Conservation (phyloP, 1,140 invertebrate genomes). For the Cydia fagiglandana region DNA sequence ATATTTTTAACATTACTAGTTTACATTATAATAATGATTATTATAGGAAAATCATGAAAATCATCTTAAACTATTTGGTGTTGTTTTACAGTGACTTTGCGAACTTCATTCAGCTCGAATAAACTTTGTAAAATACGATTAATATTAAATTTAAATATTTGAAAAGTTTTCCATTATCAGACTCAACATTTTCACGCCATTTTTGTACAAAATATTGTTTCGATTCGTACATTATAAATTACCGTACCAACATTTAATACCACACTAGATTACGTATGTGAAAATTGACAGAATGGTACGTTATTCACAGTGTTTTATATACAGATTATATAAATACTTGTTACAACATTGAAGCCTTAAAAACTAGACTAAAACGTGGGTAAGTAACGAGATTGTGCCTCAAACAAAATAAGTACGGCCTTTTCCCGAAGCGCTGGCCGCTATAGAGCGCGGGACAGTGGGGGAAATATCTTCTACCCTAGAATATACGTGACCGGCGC, state of each 20-base stretch:
- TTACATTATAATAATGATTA: conserved; percentile 23
- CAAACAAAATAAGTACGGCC: conserved; percentile 74
- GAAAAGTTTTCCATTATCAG: conserved; percentile 60
- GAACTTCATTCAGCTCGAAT: conserved; percentile 48
- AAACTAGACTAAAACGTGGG: background rate
- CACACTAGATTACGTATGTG: conserved; percentile 64
- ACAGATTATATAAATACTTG: conserved; percentile 10
- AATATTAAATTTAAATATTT: conserved; percentile 54
- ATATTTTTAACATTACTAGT: conserved; percentile 20
- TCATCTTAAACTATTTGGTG: conserved; percentile 69
- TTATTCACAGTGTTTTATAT: conserved; percentile 22
- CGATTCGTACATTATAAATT: conserved; percentile 42
- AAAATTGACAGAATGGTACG: conserved; percentile 57
- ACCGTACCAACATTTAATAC: conserved; percentile 34
- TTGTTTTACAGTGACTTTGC: conserved; percentile 69
- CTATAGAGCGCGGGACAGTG: conserved; percentile 62
- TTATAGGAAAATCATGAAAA: conserved; percentile 34
- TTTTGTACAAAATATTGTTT: conserved; percentile 70
- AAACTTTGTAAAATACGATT: conserved; percentile 59
- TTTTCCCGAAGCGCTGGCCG: conserved; percentile 56
- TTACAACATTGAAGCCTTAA: conserved; percentile 22
- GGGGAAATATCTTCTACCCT: conserved; percentile 75
- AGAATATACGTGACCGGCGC: conserved; percentile 75
- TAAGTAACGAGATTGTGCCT: conserved; percentile 34
- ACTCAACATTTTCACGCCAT: conserved; percentile 67